Evolutionary conservation across 2,113 vertebrate species (phyloP).

Genomic region (Eupsittula cactorum): DNA sequence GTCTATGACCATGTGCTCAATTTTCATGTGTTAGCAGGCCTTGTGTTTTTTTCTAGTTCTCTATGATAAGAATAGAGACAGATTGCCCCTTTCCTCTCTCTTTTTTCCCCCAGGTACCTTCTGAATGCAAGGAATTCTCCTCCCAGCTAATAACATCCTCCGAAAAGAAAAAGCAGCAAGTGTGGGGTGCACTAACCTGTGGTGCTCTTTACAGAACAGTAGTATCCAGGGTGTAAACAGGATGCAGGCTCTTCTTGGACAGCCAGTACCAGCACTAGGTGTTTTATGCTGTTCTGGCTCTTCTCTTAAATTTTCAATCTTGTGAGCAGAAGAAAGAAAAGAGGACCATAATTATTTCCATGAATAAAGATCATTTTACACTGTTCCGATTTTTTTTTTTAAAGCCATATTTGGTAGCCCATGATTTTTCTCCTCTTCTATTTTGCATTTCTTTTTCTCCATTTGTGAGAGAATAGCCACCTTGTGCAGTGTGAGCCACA

Average conservation of each 20-base stretch:
- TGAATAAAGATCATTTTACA: neutral
- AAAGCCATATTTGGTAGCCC: neutral
- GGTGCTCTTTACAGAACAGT: rapidly evolving
- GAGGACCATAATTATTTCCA: neutral
- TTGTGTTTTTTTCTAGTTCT: neutral
- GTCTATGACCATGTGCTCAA: neutral
- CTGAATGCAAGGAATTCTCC: neutral
- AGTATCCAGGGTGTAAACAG: neutral
- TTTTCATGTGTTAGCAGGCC: neutral
- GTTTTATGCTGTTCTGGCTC: neutral
- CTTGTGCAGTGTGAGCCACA: rapidly evolving
- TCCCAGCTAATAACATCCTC: neutral
- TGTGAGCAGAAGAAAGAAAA: neutral
- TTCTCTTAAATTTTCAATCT: neutral
- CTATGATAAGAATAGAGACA: neutral
- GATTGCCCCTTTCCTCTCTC: neutral
- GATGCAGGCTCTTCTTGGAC: neutral
- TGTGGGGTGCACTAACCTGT: neutral
- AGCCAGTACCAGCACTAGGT: neutral
- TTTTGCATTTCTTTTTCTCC: neutral
- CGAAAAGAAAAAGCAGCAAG: neutral
- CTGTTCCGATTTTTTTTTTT: neutral
- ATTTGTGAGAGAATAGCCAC: rapidly evolving
- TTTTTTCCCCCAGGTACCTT: neutral
- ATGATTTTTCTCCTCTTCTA: neutral